Percentiles rank a stretch among this genome's conserved stretches.
These are phyloP conservation scores for Heliconius ethilla DNA, from an alignment of 2,888 invertebrate species.

Conservation along the genomic window DNA sequence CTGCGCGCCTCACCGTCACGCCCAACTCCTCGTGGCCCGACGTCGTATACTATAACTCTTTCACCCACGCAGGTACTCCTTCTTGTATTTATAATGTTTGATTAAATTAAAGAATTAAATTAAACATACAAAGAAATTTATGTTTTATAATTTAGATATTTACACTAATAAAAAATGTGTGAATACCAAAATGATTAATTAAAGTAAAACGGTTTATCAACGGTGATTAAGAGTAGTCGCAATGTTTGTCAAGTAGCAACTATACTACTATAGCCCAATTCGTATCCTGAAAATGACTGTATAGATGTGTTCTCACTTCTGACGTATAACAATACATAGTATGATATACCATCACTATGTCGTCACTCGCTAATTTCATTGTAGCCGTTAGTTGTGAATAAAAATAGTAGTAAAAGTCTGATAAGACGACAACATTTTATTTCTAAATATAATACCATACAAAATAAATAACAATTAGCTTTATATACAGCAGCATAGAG, in stretches of 20 bases:
- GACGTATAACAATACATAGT: background rate
- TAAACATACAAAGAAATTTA: too few species aligned
- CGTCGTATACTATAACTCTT: conserved; percentile 95
- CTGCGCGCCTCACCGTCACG: conserved; percentile 88
- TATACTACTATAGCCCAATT: too few species aligned
- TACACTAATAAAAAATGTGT: too few species aligned
- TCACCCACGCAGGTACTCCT: conserved; percentile 90
- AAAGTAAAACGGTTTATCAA: too few species aligned
- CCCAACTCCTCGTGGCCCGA: conserved; percentile 96
- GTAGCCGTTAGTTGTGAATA: background rate
- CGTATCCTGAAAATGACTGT: too few species aligned
- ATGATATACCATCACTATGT: background rate
- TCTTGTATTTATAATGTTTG: background rate
- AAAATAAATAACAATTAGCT: conserved; percentile 8
- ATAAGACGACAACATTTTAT: background rate
- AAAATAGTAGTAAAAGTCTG: background rate
- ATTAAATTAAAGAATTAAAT: too few species aligned
- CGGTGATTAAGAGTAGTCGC: too few species aligned
- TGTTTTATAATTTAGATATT: too few species aligned
- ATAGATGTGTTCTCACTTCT: too few species aligned
- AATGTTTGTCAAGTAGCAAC: too few species aligned
- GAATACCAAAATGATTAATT: too few species aligned
- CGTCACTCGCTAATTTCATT: background rate
- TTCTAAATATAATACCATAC: background rate
- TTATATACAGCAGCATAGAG: conserved; percentile 8